phyloP scores from a whole-genome alignment of 2,888 invertebrate genomes.

The Philopedon plagiatum region DNA sequence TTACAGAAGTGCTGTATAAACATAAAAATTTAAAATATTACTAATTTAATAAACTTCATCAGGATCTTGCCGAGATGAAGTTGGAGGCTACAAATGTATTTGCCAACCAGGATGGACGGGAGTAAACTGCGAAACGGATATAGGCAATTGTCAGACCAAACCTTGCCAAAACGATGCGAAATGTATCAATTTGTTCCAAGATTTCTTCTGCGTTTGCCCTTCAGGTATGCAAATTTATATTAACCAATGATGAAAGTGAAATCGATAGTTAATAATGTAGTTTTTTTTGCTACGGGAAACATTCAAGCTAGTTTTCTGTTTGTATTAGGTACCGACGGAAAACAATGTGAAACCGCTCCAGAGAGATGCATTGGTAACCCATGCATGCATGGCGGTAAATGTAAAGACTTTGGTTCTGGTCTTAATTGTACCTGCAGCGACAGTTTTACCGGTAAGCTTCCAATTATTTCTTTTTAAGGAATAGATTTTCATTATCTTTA shows the following conservation, averaged over 20 bases:
- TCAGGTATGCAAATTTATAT: slow-evolving; percentile 66
- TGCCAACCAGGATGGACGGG: slow-evolving; percentile 92
- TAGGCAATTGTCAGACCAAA: slow-evolving; percentile 87
- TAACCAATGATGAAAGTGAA: not conserved
- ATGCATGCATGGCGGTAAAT: slow-evolving; percentile 96
- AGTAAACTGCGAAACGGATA: slow-evolving; percentile 86
- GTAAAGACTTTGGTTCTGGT: slow-evolving; percentile 96
- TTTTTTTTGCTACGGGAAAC: not conserved
- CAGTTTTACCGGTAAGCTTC: slow-evolving; percentile 67
- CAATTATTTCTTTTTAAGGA: not conserved
- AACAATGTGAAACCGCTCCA: slow-evolving; percentile 96
- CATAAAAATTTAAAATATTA: too few relatives aligned
- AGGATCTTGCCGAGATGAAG: slow-evolving; percentile 88
- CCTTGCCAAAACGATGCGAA: slow-evolving; percentile 95
- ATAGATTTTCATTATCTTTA: not conserved
- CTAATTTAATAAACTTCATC: not conserved
- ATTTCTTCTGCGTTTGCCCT: slow-evolving; percentile 87
- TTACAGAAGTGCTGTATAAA: too few relatives aligned
- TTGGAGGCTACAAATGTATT: slow-evolving; percentile 86
- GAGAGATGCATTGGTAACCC: slow-evolving; percentile 94
- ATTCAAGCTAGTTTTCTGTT: not conserved
- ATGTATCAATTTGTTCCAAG: slow-evolving; percentile 93
- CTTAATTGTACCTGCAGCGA: slow-evolving; percentile 93
- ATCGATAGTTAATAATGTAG: not conserved
- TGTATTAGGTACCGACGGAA: slow-evolving; percentile 92